Evolutionary conservation across 2,888 invertebrate genomes (phyloP), one percentile per base, ranked within the genome.

Genomic region (Crepidodera aurea): DNA sequence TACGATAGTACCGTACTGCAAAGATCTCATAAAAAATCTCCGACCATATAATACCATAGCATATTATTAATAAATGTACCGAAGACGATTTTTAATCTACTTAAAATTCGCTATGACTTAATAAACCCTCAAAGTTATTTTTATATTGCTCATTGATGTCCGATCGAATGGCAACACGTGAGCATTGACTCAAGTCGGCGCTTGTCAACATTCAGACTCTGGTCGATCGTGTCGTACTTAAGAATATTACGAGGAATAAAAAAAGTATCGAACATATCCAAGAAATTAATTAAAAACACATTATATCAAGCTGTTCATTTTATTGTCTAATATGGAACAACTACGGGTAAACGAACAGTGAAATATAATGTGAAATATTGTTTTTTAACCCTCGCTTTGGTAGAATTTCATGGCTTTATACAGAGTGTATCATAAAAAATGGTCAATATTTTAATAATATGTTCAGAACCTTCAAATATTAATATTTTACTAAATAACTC

Each of bases 111-210:
- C 71, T 73, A 74, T 75, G 75, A 75, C 75, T 75, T 75, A 73
- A 75, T 75, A 75, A 75, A 75, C 73, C 70, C 66, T 66, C 61
- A 59, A 75, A 72, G 70, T 75, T 73, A 75, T 74, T 74, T 74
- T 75, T 73, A 74, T 75, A 68, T 69, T 66, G 69, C 68, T 67
- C 71, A 70, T 74, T 67, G 72, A 72, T 68, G 72, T 72, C 71
- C 65, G 71, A 71, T 70, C 65, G 60, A 64, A 68, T 69, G 58
- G 71, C 69, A 70, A 71, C 62, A 65, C 67, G 65, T 66, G 66
- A 69, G 61, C 65, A 65, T 70, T 71, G 69, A 66, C 65, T 68
- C 67, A 58, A 51, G 66, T 63, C 71, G 70, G 69, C 71, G 69
- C 72, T 72, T 74, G 71, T 73, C 73, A 73, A 72, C 74, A 69